Conservation (phyloP, 2,888 invertebrate genomes). For the Schizaphis graminum region DNA sequence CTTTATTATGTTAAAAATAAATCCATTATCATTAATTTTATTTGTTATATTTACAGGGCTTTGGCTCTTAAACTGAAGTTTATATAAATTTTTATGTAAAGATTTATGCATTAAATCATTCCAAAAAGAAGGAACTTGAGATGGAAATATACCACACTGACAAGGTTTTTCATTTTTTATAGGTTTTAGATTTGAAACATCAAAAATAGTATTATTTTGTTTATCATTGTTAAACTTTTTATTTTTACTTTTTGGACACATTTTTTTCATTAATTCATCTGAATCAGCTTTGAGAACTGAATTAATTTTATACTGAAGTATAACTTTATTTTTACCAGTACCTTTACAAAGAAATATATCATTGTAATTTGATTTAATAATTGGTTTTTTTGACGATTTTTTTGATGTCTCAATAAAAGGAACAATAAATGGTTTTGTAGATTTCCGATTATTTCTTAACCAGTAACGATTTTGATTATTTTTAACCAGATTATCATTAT, state of each 20-base stretch:
- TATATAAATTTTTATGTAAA: slow-evolving; percentile 50
- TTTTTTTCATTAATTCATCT: not conserved
- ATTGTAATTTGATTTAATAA: not conserved
- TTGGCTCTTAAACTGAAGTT: slow-evolving; percentile 1
- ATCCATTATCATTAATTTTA: slow-evolving; percentile 32
- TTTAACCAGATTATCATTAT: not conserved
- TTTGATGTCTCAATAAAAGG: not conserved
- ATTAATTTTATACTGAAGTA: slow-evolving; percentile 32
- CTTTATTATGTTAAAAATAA: slow-evolving; percentile 27
- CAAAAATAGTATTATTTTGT: not conserved
- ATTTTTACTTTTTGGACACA: not conserved
- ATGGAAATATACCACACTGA: slow-evolving; percentile 45
- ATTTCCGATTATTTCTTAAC: slow-evolving; percentile 23
- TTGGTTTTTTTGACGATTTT: not conserved
- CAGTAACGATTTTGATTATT: slow-evolving; percentile 4
- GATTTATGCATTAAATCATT: not conserved
- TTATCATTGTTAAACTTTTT: not conserved
- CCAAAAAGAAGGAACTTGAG: slow-evolving; percentile 51
- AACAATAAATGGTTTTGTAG: slow-evolving; percentile 19
- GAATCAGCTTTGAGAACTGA: not conserved
- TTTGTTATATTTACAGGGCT: not conserved
- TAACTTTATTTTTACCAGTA: not conserved
- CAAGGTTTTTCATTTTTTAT: slow-evolving; percentile 46
- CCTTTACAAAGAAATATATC: not conserved
- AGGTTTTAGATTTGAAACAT: not conserved